Evolutionary conservation across 2,797 vertebrate species (phyloP).

Genomic region (Eulemur rubriventer): DNA sequence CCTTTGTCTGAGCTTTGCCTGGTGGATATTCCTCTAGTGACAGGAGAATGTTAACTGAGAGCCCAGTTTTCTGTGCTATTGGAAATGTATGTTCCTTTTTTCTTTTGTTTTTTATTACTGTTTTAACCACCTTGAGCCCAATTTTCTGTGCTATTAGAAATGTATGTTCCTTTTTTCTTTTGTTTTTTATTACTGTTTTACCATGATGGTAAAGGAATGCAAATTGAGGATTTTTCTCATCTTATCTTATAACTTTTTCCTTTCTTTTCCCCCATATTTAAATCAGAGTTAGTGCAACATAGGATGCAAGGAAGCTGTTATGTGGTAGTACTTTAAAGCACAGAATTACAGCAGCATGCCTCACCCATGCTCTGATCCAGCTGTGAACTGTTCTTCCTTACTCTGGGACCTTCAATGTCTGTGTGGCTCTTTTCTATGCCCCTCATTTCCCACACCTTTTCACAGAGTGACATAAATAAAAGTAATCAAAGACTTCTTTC

Average conservation of each 20-base stretch:
- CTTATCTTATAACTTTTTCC: neutral
- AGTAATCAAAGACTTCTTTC: conserved; percentile 1
- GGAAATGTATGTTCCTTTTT: neutral
- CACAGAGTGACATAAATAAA: neutral
- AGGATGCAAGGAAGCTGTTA: neutral
- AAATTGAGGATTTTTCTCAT: neutral
- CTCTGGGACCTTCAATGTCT: neutral
- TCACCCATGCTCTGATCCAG: neutral
- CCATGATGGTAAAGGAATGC: neutral
- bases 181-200: conserved; percentile 4
- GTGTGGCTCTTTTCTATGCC: neutral
- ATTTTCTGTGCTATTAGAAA: neutral
- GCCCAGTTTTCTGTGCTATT: neutral
- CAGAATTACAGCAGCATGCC: neutral
- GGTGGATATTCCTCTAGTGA: neutral
- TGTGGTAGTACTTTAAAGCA: neutral
- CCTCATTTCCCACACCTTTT: neutral
- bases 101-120: neutral
- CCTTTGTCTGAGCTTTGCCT: neutral
- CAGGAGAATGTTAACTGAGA: neutral
- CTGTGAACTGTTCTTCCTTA: neutral
- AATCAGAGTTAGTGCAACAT: neutral
- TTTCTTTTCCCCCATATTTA: neutral
- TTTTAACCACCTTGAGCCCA: neutral
- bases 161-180: neutral